Conservation (phyloP, 2,113 vertebrate genomes). For the Calyptomena viridis region DNA sequence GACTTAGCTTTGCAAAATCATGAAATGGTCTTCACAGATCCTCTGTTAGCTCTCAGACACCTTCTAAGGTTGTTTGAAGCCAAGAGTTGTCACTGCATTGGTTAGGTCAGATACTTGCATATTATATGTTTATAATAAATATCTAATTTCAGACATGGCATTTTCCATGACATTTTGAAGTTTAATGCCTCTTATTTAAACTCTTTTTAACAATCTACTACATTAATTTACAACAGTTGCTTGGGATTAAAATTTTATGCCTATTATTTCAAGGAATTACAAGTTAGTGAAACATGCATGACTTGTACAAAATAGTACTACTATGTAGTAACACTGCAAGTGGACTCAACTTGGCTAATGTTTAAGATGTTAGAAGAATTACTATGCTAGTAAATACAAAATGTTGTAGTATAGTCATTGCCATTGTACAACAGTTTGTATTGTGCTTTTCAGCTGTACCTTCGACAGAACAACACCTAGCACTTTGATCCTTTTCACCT, state of each 20-base stretch:
- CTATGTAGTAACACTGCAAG: not conserved
- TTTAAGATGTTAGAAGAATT: not conserved
- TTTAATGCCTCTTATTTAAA: not conserved
- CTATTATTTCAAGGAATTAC: not conserved
- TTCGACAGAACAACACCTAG: not conserved
- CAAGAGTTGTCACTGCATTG: not conserved
- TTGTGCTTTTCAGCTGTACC: not conserved
- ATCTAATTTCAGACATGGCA: not conserved
- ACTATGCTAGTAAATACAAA: not conserved
- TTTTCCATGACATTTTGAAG: slow-evolving; percentile 22
- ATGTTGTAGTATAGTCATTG: not conserved
- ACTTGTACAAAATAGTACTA: not conserved
- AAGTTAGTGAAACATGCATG: not conserved
- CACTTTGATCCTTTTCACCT: not conserved
- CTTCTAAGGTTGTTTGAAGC: not conserved
- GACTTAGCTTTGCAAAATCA: slow-evolving; percentile 46
- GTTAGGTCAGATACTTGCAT: not conserved
- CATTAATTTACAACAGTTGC: not conserved
- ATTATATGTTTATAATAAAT: not conserved
- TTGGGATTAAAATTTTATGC: not conserved
- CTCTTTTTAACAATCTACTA: not conserved
- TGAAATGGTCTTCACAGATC: slow-evolving; percentile 2
- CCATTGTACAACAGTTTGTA: not conserved
- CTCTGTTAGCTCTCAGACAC: not conserved
- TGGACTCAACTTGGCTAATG: not conserved